These are phyloP conservation scores for Sterrhoptilus dennistouni DNA, from an alignment of 2,113 vertebrate genomes.

Conservation along the genomic window DNA sequence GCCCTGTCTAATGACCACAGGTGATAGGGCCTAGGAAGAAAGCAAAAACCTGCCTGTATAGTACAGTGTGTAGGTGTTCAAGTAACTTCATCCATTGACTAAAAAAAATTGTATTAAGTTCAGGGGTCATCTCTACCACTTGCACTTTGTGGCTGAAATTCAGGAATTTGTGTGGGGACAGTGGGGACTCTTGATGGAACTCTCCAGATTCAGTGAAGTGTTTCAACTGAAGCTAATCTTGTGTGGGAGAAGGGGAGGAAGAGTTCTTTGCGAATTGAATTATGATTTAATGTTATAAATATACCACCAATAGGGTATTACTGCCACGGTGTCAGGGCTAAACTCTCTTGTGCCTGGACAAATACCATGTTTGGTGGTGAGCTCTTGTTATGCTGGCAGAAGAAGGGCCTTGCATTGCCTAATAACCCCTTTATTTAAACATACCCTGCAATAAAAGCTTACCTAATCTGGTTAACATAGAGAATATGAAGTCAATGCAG, in stretches of 20 bases:
- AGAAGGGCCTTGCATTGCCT: not conserved
- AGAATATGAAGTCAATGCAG: not conserved
- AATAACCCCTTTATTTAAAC: not conserved
- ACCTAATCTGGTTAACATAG: not conserved
- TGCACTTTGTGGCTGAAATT: not conserved
- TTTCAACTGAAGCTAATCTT: not conserved
- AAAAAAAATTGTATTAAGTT: not conserved
- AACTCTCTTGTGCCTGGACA: not conserved
- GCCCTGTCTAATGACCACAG: accelerated
- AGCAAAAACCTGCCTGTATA: not conserved
- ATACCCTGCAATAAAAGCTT: not conserved
- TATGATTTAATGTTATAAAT: not conserved
- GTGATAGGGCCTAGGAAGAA: not conserved
- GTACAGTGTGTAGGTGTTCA: not conserved
- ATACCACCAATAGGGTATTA: not conserved
- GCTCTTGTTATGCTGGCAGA: not conserved
- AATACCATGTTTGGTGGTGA: not conserved
- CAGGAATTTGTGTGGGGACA: accelerated
- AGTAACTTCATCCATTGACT: not conserved
- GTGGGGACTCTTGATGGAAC: not conserved
- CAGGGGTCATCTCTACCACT: not conserved
- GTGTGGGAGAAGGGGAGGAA: not conserved
- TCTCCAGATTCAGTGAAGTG: not conserved
- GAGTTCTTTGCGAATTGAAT: not conserved
- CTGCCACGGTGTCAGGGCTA: not conserved